These are phyloP conservation scores for Diorhabda carinulata DNA, from an alignment of 1,140 invertebrate species.

Conservation along the genomic window DNA sequence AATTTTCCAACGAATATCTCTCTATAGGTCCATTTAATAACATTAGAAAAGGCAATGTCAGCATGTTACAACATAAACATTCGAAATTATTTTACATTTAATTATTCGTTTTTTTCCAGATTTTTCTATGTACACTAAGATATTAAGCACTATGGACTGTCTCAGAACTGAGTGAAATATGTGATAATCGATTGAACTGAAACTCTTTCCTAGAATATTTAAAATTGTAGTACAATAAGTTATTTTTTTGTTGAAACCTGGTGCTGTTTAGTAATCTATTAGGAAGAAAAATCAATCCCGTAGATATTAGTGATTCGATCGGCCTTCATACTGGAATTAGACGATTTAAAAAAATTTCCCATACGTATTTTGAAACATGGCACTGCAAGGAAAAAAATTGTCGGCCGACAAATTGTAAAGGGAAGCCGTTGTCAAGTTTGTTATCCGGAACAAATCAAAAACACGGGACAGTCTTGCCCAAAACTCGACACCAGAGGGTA, in stretches of 20 bases:
- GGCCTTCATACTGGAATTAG: slow-evolving; percentile 29
- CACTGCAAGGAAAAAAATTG: slow-evolving; percentile 6
- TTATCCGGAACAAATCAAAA: slow-evolving; percentile 39
- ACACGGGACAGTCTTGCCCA: slow-evolving; percentile 47
- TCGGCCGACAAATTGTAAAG: slow-evolving; percentile 25
- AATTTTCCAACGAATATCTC: too few species aligned
- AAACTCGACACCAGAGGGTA: slow-evolving; percentile 45
- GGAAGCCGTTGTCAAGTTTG: slow-evolving; percentile 37
- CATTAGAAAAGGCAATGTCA: too few species aligned
- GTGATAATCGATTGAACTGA: slow-evolving; percentile 1
- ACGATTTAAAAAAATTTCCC: slow-evolving; percentile 22
- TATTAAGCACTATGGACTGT: background rate
- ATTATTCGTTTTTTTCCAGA: background rate
- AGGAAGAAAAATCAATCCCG: slow-evolving; percentile 5
- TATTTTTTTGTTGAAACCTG: slow-evolving; percentile 4
- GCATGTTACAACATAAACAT: too few species aligned
- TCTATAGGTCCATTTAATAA: too few species aligned
- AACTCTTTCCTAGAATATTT: background rate
- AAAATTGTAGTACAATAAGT: slow-evolving; percentile 8
- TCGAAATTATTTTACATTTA: background rate
- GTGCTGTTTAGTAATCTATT: slow-evolving; percentile 10
- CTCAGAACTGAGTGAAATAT: slow-evolving; percentile 11
- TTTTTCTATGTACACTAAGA: background rate
- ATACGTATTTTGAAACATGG: slow-evolving; percentile 16
- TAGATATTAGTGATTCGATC: slow-evolving; percentile 4